Percentiles rank a stretch among this genome's conserved stretches.
These are phyloP conservation scores for Siniperca chuatsi DNA, from an alignment of 2,113 vertebrate genomes.

Conservation along the genomic window DNA sequence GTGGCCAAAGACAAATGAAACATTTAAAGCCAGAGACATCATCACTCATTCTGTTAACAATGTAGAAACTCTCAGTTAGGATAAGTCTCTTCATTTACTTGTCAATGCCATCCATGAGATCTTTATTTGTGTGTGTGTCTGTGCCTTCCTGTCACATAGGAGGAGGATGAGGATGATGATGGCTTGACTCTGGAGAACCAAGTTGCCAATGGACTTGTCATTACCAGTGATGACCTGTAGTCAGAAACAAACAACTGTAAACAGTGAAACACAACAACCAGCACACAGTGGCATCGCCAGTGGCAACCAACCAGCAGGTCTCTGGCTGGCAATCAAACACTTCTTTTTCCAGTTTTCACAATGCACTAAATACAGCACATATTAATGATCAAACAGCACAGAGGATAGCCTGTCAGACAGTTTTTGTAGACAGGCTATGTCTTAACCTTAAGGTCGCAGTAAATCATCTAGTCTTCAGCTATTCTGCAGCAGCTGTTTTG, in stretches of 20 bases:
- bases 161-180: constrained; percentile 61
- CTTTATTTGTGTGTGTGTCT: background rate
- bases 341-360: background rate
- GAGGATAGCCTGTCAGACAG: background rate
- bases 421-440: background rate
- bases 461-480: constrained; percentile 17
- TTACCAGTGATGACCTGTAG: constrained; percentile 78
- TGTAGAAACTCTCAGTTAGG: background rate
- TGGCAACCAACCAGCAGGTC: background rate
- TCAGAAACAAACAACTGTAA: background rate
- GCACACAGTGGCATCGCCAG: background rate
- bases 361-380: background rate
- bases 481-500: constrained; percentile 34
- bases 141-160: constrained; percentile 22
- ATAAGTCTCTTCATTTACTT: background rate
- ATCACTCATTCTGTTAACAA: background rate
- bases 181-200: constrained; percentile 61
- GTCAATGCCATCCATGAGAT: background rate
- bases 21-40: background rate
- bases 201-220: constrained; percentile 43
- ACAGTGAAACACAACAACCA: background rate
- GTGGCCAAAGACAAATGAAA: background rate
- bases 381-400: background rate
- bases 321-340: too few species aligned
- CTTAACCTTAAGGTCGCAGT: constrained; percentile 6